These are phyloP conservation scores for Caranx melampygus DNA, from an alignment of 2,113 vertebrate species.

Conservation along the genomic window DNA sequence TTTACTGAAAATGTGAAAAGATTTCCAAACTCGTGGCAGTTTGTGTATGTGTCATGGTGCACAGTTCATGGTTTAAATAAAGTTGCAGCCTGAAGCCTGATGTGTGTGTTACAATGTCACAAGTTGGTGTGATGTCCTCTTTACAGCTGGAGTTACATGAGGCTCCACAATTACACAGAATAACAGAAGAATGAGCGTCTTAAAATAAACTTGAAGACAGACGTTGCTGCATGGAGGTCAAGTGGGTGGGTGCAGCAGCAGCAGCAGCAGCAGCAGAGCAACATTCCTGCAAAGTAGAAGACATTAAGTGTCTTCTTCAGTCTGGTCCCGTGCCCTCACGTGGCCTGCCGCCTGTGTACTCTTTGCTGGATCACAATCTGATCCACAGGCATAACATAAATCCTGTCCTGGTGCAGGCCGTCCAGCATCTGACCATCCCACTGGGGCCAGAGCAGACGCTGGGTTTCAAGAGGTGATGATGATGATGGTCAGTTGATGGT, in stretches of 20 bases:
- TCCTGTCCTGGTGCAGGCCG: constrained; percentile 17
- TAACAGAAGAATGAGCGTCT: not conserved
- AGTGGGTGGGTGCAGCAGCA: not conserved
- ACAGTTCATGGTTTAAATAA: constrained; percentile 66
- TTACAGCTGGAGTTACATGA: not conserved
- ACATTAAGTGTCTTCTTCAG: constrained; percentile 13
- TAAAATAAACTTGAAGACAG: not conserved
- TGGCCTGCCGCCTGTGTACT: constrained; percentile 12
- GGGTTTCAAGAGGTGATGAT: constrained; percentile 27
- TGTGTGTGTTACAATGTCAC: constrained; percentile 21
- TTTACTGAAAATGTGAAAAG: constrained; percentile 42
- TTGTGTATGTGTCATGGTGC: constrained; percentile 36
- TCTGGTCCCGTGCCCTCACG: not conserved
- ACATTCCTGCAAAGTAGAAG: not conserved
- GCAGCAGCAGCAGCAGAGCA: not conserved
- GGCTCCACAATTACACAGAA: not conserved
- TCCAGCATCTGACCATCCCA: constrained; percentile 38
- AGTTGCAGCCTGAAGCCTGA: constrained; percentile 51
- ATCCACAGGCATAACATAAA: constrained; percentile 1
- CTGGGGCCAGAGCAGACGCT: constrained; percentile 3
- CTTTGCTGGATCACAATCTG: constrained; percentile 16
- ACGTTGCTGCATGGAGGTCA: not conserved
- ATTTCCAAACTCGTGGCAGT: constrained; percentile 30
- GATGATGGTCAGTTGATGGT: constrained; percentile 45
- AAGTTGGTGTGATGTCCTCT: constrained; percentile 6